Percentiles rank a stretch among this genome's conserved stretches.
phyloP scores from a whole-genome alignment of 2,113 vertebrate species.

The Rhizomys pruinosus region DNA sequence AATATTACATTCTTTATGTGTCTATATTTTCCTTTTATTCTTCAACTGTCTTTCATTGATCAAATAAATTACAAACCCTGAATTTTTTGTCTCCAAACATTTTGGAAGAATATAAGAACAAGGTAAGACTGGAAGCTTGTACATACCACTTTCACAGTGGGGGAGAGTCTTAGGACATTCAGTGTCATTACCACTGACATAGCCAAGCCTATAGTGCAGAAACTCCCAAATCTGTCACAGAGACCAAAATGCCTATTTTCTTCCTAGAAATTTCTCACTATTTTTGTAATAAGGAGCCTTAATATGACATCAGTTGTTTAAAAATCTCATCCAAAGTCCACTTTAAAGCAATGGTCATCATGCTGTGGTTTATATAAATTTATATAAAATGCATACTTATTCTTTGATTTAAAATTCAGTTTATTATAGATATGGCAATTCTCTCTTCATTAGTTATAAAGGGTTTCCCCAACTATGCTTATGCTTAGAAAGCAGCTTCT shows the following conservation, averaged over 20 bases:
- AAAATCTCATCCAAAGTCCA: background rate
- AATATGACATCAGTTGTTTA: background rate
- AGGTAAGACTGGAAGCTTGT: background rate
- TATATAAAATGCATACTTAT: background rate
- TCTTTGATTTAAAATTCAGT: background rate
- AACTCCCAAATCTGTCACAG: background rate
- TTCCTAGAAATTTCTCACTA: background rate
- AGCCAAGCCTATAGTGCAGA: too few species aligned
- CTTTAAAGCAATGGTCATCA: background rate
- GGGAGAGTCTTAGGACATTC: background rate
- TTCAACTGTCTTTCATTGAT: background rate
- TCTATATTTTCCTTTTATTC: background rate
- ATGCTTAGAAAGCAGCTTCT: background rate
- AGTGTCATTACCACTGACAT: background rate
- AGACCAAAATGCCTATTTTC: background rate
- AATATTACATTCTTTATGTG: background rate
- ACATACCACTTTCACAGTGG: too few species aligned
- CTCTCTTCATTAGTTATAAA: background rate
- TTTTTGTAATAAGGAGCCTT: background rate
- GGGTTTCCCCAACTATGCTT: background rate
- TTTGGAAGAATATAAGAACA: background rate
- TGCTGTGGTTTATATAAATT: background rate
- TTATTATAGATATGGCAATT: background rate
- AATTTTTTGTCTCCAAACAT: background rate
- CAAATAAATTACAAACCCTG: background rate